phyloP scores from a whole-genome alignment of 2,888 invertebrate genomes.

The Acheta domesticus region DNA sequence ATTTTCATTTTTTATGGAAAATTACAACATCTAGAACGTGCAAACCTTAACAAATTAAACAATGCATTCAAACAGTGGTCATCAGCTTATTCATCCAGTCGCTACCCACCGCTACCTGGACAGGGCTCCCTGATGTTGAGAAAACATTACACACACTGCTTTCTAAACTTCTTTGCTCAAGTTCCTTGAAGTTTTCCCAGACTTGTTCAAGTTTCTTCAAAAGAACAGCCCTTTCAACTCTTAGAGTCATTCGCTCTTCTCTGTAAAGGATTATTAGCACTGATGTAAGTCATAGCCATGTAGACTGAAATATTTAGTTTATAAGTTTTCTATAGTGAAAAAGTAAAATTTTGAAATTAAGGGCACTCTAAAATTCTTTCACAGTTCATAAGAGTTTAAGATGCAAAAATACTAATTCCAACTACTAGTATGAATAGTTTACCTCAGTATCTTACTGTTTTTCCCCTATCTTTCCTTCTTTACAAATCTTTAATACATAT shows the following conservation, averaged over 20 bases:
- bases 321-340: too few relatives aligned
- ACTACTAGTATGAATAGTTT: neutral
- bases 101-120: neutral
- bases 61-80: too few relatives aligned
- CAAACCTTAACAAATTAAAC: too few relatives aligned
- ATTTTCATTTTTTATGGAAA: too few relatives aligned
- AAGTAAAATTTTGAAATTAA: too few relatives aligned
- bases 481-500: too few relatives aligned
- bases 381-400: neutral
- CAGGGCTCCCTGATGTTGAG: neutral
- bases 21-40: too few relatives aligned
- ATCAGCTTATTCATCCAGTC: neutral
- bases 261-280: constrained; percentile 49
- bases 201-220: constrained; percentile 59
- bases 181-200: constrained; percentile 60
- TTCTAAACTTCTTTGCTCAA: neutral
- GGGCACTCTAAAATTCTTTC: neutral
- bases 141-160: constrained; percentile 8
- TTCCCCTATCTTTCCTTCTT: too few relatives aligned
- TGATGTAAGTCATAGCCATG: constrained; percentile 21
- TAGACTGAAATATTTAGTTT: neutral
- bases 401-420: neutral
- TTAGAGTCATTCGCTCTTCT: constrained; percentile 58
- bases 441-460: too few relatives aligned
- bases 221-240: constrained; percentile 59